Conservation (phyloP, 2,888 invertebrate genomes). For the Rhopalosiphum nymphaeae region DNA sequence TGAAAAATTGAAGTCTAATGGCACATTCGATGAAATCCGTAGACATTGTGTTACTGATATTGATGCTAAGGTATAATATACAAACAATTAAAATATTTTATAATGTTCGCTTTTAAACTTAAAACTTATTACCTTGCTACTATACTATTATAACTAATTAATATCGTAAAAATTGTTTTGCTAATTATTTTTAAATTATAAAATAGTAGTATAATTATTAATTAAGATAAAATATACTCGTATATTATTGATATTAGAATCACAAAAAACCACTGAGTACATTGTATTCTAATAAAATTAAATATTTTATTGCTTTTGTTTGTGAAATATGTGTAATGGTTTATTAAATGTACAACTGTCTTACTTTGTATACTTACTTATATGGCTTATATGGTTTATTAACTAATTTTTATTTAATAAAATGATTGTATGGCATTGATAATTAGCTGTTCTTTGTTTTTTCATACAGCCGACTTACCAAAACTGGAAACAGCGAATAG, state of each 20-base stretch:
- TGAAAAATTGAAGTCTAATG: constrained; percentile 46
- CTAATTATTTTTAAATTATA: background rate
- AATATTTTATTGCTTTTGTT: background rate
- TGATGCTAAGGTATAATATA: constrained; percentile 50
- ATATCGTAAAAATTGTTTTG: background rate
- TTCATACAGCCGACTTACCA: constrained; percentile 44
- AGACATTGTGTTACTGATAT: constrained; percentile 52
- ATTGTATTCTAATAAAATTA: background rate
- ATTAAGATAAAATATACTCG: background rate
- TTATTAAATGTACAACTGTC: background rate
- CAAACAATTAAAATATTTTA: background rate
- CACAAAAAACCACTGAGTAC: background rate
- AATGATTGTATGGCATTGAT: background rate
- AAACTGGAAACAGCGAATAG: constrained; percentile 60
- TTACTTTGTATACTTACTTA: background rate
- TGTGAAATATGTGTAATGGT: background rate
- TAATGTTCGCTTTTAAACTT: background rate
- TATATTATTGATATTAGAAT: background rate
- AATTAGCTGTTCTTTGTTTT: background rate
- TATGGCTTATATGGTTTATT: background rate
- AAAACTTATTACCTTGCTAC: background rate
- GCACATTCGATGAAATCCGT: constrained; percentile 60
- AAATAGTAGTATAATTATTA: background rate
- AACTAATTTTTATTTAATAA: background rate
- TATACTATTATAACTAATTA: background rate